Percentiles rank a stretch among this genome's conserved stretches.
phyloP scores from a whole-genome alignment of 2,888 invertebrate species.

The Lissonota sp. region DNA sequence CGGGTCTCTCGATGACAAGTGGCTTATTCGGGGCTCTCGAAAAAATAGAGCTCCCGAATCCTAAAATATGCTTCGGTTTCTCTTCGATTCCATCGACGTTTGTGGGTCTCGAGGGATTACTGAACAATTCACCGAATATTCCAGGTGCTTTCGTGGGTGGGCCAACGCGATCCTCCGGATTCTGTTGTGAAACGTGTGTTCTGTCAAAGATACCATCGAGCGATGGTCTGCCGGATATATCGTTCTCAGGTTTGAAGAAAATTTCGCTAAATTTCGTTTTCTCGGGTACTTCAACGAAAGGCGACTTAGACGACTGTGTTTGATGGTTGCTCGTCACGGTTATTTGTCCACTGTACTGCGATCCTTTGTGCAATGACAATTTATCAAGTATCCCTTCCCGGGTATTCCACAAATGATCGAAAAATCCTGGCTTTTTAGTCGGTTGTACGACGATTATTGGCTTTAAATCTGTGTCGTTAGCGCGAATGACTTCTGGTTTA shows the following conservation, averaged over 20 bases:
- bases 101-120: conserved; percentile 49
- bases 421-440: conserved; percentile 20
- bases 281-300: conserved; percentile 22
- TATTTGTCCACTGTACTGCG: no score
- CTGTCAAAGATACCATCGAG: conserved; percentile 35
- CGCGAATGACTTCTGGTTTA: neutral
- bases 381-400: conserved; percentile 15
- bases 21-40: conserved; percentile 50
- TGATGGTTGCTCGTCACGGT: neutral
- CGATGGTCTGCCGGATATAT: conserved; percentile 32
- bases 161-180: conserved; percentile 7
- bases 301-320: neutral
- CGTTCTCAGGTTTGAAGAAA: conserved; percentile 52
- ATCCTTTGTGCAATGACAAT: neutral
- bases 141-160: conserved; percentile 43
- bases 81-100: conserved; percentile 17
- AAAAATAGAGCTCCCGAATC: conserved; percentile 24
- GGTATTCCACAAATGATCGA: conserved; percentile 40
- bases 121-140: conserved; percentile 57
- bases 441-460: conserved; percentile 50
- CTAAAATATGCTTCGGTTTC: conserved; percentile 4
- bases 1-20: conserved; percentile 58
- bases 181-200: neutral
- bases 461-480: conserved; percentile 29
- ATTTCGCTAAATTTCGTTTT: conserved; percentile 27